Conservation (phyloP, 37 sponge, comb jelly and placozoan genomes). For the Mnemiopsis leidyi region DNA sequence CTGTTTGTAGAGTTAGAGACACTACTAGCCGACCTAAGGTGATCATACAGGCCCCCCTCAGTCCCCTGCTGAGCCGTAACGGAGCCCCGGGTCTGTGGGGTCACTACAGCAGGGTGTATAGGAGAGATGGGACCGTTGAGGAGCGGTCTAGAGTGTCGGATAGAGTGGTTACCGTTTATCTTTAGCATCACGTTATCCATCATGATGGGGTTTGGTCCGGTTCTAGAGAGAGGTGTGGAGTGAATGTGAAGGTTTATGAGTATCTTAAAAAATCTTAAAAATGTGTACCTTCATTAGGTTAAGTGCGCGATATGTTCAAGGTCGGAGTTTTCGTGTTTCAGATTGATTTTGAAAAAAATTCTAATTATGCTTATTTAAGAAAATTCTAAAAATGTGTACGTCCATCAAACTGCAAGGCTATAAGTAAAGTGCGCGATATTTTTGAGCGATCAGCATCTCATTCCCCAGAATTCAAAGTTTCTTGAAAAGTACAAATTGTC, state of each 20-base stretch:
- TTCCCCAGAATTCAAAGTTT: too few species aligned
- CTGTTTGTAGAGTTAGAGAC: not conserved
- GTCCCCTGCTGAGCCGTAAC: not conserved
- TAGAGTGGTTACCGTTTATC: constrained; percentile 38
- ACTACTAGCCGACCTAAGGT: not conserved
- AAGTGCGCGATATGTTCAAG: too few species aligned
- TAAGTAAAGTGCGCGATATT: too few species aligned
- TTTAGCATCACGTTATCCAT: constrained; percentile 58
- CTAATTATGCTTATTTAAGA: too few species aligned
- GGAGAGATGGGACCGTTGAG: constrained; percentile 56
- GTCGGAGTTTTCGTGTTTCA: too few species aligned
- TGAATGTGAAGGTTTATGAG: not conserved
- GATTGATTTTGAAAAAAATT: too few species aligned
- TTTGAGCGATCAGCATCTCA: too few species aligned
- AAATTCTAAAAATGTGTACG: too few species aligned
- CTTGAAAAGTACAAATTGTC: too few species aligned
- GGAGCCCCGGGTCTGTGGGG: not conserved
- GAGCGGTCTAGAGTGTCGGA: constrained; percentile 60
- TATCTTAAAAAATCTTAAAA: too few species aligned
- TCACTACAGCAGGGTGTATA: not conserved
- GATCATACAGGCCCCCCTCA: not conserved
- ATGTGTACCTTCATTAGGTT: too few species aligned
- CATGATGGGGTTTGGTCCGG: constrained; percentile 16
- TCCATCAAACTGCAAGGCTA: too few species aligned
- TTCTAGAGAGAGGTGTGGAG: not conserved